Conservation (phyloP, 1,140 invertebrate genomes). For the Listronotus oregonensis region DNA sequence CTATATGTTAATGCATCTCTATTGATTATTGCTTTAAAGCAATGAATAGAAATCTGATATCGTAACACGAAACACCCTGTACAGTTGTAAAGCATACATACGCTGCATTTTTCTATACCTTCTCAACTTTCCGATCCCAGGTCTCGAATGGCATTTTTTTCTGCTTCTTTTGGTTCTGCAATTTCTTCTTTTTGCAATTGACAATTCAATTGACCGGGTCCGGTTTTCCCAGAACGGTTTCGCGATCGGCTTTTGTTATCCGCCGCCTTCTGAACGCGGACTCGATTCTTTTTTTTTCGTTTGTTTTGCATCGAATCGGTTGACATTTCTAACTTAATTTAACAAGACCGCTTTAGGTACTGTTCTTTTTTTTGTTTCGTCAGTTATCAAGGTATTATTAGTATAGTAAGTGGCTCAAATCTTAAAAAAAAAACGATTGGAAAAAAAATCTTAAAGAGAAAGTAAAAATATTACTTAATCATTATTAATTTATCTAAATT, state of each 20-base stretch:
- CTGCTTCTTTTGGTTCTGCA: constrained; percentile 18
- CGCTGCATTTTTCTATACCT: constrained; percentile 1
- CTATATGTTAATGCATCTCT: too few relatives aligned
- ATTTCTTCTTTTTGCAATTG: constrained; percentile 42
- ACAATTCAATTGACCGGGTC: constrained; percentile 47
- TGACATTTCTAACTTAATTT: constrained; percentile 42
- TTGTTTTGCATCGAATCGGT: constrained; percentile 20
- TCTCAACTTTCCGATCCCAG: constrained; percentile 24
- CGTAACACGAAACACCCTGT: too few relatives aligned
- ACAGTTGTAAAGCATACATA: too few relatives aligned
- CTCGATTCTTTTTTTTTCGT: constrained; percentile 24
- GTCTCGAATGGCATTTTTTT: constrained; percentile 26
- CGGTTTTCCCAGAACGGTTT: constrained; percentile 34
- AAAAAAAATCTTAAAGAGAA: too few relatives aligned
- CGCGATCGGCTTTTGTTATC: constrained; percentile 33
- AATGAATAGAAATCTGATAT: too few relatives aligned
- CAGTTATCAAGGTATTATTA: too few relatives aligned
- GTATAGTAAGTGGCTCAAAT: too few relatives aligned
- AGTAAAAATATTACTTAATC: too few relatives aligned
- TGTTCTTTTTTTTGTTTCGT: too few relatives aligned
- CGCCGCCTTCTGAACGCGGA: constrained; percentile 1
- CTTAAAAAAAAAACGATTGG: too few relatives aligned
- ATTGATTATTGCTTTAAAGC: too few relatives aligned
- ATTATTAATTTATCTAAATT: too few relatives aligned
- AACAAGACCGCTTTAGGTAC: constrained; percentile 10